Conservation (phyloP, 2,797 vertebrate genomes). For the Neomorphus geoffroyi region DNA sequence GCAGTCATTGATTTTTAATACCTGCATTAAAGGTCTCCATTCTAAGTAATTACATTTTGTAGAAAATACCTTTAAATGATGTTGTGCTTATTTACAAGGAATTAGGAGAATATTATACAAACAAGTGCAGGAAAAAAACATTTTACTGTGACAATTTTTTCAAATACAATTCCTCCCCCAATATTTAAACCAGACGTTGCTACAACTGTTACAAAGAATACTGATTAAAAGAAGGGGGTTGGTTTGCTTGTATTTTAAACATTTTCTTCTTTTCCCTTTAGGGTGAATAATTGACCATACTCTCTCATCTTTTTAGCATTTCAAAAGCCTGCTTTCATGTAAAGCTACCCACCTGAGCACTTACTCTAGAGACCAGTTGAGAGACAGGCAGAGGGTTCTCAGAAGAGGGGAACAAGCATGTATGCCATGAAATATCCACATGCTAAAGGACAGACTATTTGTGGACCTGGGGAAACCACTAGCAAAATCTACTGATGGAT, state of each 20-base stretch:
- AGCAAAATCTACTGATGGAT: background rate
- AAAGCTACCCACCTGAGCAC: background rate
- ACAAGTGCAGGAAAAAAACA: slow-evolving; percentile 30
- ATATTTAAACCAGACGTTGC: background rate
- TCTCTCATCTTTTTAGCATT: background rate
- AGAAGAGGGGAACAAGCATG: background rate
- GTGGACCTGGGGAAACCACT: background rate
- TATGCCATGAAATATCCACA: background rate
- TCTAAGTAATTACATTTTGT: slow-evolving; percentile 57
- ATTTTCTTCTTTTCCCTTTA: background rate
- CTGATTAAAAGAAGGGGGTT: background rate
- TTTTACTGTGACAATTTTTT: slow-evolving; percentile 5
- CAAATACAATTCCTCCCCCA: background rate
- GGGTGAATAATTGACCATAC: background rate
- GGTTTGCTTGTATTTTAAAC: background rate
- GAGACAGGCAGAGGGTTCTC: background rate
- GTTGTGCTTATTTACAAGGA: slow-evolving; percentile 50
- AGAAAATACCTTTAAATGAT: slow-evolving; percentile 48
- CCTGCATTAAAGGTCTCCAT: slow-evolving; percentile 38
- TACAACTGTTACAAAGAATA: background rate
- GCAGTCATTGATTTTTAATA: slow-evolving; percentile 65
- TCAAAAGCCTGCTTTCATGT: background rate
- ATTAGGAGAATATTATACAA: slow-evolving; percentile 60
- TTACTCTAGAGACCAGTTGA: background rate
- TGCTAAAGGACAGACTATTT: background rate